Evolutionary conservation across 2,888 invertebrate species (phyloP).

Genomic region (Orthosia incerta): DNA sequence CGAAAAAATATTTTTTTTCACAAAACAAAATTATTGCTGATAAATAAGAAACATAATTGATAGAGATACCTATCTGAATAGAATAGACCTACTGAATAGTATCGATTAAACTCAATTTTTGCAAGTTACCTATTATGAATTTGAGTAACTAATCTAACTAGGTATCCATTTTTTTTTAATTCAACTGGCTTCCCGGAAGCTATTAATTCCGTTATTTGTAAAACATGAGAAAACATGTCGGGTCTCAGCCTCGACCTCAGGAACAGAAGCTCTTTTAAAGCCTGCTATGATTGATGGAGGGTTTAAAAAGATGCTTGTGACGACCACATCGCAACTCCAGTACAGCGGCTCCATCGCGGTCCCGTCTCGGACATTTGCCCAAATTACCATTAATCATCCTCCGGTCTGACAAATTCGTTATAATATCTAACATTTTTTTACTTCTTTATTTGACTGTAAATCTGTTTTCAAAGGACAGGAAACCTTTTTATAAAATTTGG

Average conservation of each 20-base stretch:
- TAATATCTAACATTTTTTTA: constrained; percentile 35
- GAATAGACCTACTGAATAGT: too few relatives aligned
- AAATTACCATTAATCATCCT: constrained; percentile 74
- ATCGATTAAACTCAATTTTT: too few relatives aligned
- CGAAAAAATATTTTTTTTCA: too few relatives aligned
- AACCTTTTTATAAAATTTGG: constrained; percentile 24
- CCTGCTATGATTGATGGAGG: constrained; percentile 74
- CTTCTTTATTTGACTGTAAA: constrained; percentile 36
- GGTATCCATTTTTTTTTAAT: too few relatives aligned
- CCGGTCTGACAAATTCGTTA: constrained; percentile 68
- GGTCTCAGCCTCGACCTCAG: constrained; percentile 46
- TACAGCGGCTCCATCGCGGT: constrained; percentile 14
- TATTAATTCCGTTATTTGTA: constrained; percentile 58
- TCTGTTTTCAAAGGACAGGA: constrained; percentile 26
- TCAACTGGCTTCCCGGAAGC: too few relatives aligned
- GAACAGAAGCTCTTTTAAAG: constrained; percentile 67
- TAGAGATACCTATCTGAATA: too few relatives aligned
- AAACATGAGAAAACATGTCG: constrained; percentile 64
- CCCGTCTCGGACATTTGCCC: constrained; percentile 58
- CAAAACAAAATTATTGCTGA: too few relatives aligned
- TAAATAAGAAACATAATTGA: background rate
- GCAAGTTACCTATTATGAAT: too few relatives aligned
- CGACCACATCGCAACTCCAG: constrained; percentile 24
- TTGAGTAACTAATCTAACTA: constrained; percentile 13
- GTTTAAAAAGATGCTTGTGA: constrained; percentile 65